phyloP scores from a whole-genome alignment of 2,888 invertebrate genomes.

The Cephus nigrinus region DNA sequence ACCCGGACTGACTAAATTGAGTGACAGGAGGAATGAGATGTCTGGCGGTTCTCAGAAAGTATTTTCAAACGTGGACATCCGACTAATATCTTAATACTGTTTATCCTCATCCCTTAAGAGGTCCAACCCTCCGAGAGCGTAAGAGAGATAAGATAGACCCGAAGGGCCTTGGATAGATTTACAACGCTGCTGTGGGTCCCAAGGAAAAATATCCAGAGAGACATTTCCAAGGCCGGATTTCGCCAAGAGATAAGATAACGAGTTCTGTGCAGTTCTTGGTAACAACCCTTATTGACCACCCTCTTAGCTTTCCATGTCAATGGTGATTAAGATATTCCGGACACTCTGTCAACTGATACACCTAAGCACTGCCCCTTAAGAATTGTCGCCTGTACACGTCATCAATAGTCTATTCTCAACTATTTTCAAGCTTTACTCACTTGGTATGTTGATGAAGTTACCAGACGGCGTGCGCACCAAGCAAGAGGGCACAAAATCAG shows the following conservation, averaged over 20 bases:
- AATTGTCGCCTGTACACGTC: no score
- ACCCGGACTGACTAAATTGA: no score
- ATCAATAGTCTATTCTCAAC: background rate
- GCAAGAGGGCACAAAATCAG: conserved; percentile 91
- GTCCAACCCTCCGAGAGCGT: conserved; percentile 13
- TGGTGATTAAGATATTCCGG: no score
- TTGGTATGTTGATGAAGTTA: conserved; percentile 90
- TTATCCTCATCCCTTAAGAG: conserved; percentile 15
- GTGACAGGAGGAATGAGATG: conserved; percentile 23
- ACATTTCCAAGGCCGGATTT: conserved; percentile 26
- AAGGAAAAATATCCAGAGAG: conserved; percentile 26
- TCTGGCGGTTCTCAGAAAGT: conserved; percentile 39
- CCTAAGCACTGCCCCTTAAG: no score
- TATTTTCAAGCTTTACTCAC: conserved; percentile 65
- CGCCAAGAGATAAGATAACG: conserved; percentile 33
- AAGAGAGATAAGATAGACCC: conserved; percentile 28
- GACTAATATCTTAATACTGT: conserved; percentile 21
- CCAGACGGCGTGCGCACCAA: conserved; percentile 92
- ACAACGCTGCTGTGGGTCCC: conserved; percentile 12
- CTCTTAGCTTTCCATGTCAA: no score
- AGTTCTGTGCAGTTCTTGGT: no score
- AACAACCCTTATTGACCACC: no score
- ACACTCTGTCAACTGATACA: no score
- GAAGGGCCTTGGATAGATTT: conserved; percentile 17
- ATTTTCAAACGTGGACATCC: background rate